Percentiles rank a stretch among this genome's conserved stretches.
Evolutionary conservation across 2,888 invertebrate genomes (phyloP).

Genomic region (Nebria brevicollis): DNA sequence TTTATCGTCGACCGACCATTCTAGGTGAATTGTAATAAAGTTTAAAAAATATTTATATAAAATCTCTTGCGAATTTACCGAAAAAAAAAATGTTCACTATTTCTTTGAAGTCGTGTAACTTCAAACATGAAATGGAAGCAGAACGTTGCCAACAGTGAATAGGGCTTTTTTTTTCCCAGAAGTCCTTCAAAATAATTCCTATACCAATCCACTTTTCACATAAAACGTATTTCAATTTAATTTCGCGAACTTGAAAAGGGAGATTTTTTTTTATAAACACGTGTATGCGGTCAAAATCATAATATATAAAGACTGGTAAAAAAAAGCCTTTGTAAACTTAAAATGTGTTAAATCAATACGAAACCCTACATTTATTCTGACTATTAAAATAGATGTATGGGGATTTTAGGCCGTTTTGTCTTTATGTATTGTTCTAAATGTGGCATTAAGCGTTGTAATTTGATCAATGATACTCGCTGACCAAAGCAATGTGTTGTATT

Average conservation of each 20-base stretch:
- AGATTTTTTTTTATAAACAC: not conserved
- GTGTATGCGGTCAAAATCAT: not conserved
- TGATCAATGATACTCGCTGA: no score
- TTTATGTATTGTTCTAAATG: no score
- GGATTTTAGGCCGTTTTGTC: no score
- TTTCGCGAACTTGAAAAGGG: slow-evolving; percentile 29
- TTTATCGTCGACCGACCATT: not conserved
- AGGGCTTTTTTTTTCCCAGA: slow-evolving; percentile 11
- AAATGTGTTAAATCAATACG: no score
- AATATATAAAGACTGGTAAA: not conserved
- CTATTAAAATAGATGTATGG: no score
- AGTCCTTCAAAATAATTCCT: slow-evolving; percentile 33
- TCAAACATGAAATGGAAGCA: slow-evolving; percentile 25
- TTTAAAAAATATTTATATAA: not conserved
- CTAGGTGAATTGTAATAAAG: not conserved
- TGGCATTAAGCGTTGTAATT: no score
- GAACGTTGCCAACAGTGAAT: slow-evolving; percentile 17
- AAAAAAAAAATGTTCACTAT: slow-evolving; percentile 14
- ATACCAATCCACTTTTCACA: slow-evolving; percentile 23
- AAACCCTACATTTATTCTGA: no score
- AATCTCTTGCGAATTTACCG: not conserved
- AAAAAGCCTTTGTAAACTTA: not conserved
- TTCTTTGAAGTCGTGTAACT: slow-evolving; percentile 21
- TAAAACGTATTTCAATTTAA: slow-evolving; percentile 40
- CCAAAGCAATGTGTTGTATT: no score